Evolutionary conservation across 2,113 vertebrate species (phyloP).

Genomic region (Uria aalge): DNA sequence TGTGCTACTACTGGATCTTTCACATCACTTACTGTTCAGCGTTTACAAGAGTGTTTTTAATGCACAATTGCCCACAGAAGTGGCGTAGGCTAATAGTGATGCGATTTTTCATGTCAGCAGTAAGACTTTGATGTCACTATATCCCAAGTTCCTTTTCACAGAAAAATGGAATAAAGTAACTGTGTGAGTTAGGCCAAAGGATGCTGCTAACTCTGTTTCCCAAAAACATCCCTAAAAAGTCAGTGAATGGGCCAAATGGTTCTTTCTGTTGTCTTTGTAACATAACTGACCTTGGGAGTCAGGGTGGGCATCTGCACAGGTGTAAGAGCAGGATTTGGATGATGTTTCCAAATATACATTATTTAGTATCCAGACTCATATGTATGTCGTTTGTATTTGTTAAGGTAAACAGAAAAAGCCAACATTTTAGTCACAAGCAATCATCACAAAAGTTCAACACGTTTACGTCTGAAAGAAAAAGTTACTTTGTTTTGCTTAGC

Average conservation of each 20-base stretch:
- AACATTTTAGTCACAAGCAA: not conserved
- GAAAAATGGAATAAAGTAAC: not conserved
- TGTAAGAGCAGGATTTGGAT: not conserved
- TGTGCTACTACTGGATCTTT: constrained; percentile 30
- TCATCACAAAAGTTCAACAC: not conserved
- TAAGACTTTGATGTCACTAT: not conserved
- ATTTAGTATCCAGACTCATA: not conserved
- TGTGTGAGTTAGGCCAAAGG: not conserved
- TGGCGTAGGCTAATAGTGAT: not conserved
- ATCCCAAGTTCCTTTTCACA: not conserved
- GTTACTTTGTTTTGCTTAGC: not conserved
- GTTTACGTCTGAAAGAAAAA: not conserved
- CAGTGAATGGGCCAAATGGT: not conserved
- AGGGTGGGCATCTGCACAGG: not conserved
- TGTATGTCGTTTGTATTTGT: not conserved
- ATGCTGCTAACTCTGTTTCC: not conserved
- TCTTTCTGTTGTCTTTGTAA: not conserved
- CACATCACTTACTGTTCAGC: constrained; percentile 36
- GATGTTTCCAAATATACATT: not conserved
- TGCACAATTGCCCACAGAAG: not conserved
- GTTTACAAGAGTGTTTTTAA: constrained; percentile 38
- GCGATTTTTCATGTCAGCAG: not conserved
- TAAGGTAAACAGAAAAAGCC: not conserved
- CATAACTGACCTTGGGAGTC: not conserved
- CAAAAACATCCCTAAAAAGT: not conserved